phyloP scores from a whole-genome alignment of 2,113 vertebrate genomes.

The Cavia porcellus region DNA sequence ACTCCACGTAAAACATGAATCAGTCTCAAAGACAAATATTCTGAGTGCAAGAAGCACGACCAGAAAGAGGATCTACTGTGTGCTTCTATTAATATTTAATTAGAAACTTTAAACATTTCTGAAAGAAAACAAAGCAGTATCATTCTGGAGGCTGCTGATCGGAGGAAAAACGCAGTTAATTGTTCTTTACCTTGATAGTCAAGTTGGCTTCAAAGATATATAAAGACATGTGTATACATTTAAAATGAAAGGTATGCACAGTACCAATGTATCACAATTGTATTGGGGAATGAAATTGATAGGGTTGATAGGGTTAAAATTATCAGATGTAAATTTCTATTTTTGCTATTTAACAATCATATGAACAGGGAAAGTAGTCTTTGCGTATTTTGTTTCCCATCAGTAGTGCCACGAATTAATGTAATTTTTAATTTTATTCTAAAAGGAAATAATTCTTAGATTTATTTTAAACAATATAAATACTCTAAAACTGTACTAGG shows the following conservation, averaged over 20 bases:
- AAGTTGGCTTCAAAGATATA: not conserved
- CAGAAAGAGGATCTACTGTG: not conserved
- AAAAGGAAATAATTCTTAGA: not conserved
- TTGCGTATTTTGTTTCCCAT: not conserved
- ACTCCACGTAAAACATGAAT: not conserved
- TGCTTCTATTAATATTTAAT: not conserved
- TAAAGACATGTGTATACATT: not conserved
- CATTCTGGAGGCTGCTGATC: not conserved
- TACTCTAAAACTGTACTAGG: not conserved
- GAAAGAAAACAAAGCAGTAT: not conserved
- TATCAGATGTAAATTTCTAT: not conserved
- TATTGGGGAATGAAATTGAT: not conserved
- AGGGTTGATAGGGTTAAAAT: not conserved
- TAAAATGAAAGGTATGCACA: not conserved
- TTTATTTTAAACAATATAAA: not conserved
- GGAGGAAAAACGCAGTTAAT: not conserved
- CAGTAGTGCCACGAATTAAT: not conserved
- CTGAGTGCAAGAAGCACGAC: not conserved
- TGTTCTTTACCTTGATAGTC: not conserved
- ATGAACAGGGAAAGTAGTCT: not conserved
- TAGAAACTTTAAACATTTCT: not conserved
- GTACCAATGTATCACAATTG: not conserved
- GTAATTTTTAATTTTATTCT: not conserved
- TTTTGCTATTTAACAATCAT: not conserved
- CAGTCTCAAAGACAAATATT: conserved; percentile 2